Percentiles rank a stretch among this genome's conserved stretches.
phyloP scores from a whole-genome alignment of 2,888 invertebrate genomes.

The Steinernema hermaphroditum region DNA sequence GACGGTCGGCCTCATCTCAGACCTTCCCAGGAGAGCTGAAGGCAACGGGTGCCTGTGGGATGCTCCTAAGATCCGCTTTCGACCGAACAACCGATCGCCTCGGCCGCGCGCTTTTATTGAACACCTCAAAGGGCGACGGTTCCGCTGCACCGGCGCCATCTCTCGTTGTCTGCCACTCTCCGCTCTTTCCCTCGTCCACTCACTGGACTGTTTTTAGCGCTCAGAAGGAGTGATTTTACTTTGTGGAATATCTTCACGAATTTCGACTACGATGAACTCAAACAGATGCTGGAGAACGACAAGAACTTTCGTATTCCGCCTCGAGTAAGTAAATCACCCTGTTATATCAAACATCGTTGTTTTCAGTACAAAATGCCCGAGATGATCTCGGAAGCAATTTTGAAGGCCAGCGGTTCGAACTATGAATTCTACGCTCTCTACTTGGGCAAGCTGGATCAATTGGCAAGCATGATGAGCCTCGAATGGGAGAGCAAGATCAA shows the following conservation, averaged over 20 bases:
- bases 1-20: conserved; percentile 23
- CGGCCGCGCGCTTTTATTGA: neutral
- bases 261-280: conserved; percentile 32
- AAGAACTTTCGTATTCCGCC: neutral
- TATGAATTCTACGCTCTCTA: neutral
- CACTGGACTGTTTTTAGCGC: conserved; percentile 26
- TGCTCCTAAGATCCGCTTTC: conserved; percentile 27
- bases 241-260: conserved; percentile 38
- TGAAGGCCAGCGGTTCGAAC: neutral
- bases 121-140: neutral
- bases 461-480: conserved; percentile 25
- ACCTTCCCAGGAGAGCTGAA: conserved; percentile 26
- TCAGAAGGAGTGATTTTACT: conserved; percentile 28
- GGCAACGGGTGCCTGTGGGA: conserved; percentile 10
- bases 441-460: conserved; percentile 41
- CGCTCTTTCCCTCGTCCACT: neutral
- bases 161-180: conserved; percentile 10
- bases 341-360: neutral
- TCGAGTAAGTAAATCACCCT: neutral
- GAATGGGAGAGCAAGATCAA: conserved; percentile 39
- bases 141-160: neutral
- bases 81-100: neutral
- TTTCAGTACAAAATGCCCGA: conserved; percentile 13
- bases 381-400: neutral
- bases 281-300: neutral